Evolutionary conservation across 1,140 invertebrate species (phyloP), one percentile per base, ranked within the genome.

Genomic region (Drosophila santomea): DNA sequence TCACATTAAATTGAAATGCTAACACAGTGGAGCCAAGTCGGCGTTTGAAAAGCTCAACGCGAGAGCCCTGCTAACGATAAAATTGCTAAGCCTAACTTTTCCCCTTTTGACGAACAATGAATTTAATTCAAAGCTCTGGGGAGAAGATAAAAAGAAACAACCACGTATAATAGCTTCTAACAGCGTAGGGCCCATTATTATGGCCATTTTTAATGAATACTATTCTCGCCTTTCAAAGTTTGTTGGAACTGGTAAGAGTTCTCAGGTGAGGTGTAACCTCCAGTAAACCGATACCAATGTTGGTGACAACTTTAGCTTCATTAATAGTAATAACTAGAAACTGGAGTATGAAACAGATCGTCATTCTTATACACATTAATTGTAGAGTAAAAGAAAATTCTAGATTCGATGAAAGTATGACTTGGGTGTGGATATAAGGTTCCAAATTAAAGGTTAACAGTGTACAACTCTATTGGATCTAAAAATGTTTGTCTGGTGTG

Each of bases 1-100:
- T 54, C 74, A 60, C 84, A 88, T 89, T 84, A 83, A 88, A 88
- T 89, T 88, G 84, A 88, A 88, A 80, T 83, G 85, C 79, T 89
- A 84, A 74, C 72, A 73, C 72, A 81, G 71, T 69, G 44, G 74
- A 58, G 59, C 11, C 35, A 28, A 55, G 51, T 58, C 36, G 8
- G n/a, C 39, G 25, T 59, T 60, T 62, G 38, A 55, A 60, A 47
- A 61, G 64, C 78, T 85, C 78, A 71, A 48, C 54, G 77, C 62
- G 44, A 56, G 54, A 47, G 64, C 63, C 52, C 61, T 82, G 68
- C 67, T 68, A 81, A 81, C 79, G 79, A 81, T 73, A 68, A 25
- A 71, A 81, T 86, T 77, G 77, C 79, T 69, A 79, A 79, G 79
- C 83, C 47, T 72, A 73, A 48, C 23, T 58, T 61, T 35, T 56